Conservation (phyloP, 2,888 invertebrate genomes). For the Rapana venosa region DNA sequence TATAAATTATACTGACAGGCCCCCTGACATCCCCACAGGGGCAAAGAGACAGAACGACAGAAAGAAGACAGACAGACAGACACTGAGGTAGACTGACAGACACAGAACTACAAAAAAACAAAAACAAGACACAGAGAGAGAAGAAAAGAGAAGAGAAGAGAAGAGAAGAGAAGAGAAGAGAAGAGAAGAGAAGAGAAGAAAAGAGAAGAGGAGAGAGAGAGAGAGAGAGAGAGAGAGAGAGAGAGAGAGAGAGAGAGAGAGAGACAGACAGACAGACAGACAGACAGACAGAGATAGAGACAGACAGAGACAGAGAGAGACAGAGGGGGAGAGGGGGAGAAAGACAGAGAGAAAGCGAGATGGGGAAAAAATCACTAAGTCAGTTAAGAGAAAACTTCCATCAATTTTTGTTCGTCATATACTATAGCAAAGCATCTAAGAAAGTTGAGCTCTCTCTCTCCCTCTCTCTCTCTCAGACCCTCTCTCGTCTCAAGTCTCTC, state of each 20-base stretch:
- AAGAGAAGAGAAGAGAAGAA: too few species aligned
- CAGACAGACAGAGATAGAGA: neutral
- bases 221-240: neutral
- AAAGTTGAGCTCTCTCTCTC: constrained; percentile 27
- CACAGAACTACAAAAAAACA: too few species aligned
- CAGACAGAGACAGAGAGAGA: neutral
- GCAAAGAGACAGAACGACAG: too few species aligned
- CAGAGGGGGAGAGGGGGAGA: neutral
- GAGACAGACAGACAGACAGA: neutral
- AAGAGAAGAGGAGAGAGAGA: too few species aligned
- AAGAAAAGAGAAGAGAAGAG: neutral
- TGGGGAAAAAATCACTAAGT: neutral
- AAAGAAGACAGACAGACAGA: too few species aligned
- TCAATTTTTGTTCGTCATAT: too few species aligned
- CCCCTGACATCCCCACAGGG: too few species aligned
- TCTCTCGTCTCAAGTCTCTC: neutral
- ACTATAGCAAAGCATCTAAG: too few species aligned
- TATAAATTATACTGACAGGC: too few species aligned
- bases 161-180: neutral
- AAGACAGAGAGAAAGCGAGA: neutral
- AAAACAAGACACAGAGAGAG: too few species aligned
- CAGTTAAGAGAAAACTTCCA: neutral
- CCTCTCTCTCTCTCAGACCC: constrained; percentile 25
- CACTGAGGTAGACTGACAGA: too few species aligned
- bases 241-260: neutral